phyloP scores from a whole-genome alignment of 37 sponge, comb jelly and placozoan species.

The Ephydatia muelleri region DNA sequence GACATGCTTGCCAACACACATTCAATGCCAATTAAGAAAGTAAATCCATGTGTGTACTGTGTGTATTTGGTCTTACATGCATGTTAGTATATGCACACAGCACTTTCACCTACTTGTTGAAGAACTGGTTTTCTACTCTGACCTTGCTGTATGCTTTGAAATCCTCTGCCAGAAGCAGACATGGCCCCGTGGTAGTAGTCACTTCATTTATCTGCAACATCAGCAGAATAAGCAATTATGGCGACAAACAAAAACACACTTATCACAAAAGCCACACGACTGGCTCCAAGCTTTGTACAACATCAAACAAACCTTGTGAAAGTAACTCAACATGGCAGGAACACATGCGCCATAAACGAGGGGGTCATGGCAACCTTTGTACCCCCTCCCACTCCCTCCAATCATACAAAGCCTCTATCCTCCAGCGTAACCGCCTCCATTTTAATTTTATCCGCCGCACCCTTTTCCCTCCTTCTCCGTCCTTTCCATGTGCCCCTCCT shows the following conservation, averaged over 20 bases:
- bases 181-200: slow-evolving; percentile 62
- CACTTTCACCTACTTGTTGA: slow-evolving; percentile 74
- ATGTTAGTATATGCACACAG: background rate
- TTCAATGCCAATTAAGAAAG: too few relatives aligned
- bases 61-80: too few relatives aligned
- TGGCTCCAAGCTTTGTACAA: background rate
- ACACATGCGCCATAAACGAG: too few relatives aligned
- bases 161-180: slow-evolving; percentile 88
- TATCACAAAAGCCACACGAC: background rate
- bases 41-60: background rate
- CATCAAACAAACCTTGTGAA: background rate
- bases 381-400: too few relatives aligned
- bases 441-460: too few relatives aligned
- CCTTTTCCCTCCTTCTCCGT: too few relatives aligned
- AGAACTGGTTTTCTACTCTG: slow-evolving; percentile 88
- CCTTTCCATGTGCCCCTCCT: background rate
- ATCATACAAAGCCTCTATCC: too few relatives aligned
- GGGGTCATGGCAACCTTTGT: too few relatives aligned
- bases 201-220: slow-evolving; percentile 62
- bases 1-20: too few relatives aligned
- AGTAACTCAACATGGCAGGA: too few relatives aligned
- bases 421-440: too few relatives aligned
- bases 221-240: background rate
- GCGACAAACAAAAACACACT: background rate
- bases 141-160: slow-evolving; percentile 96